phyloP scores from a whole-genome alignment of 2,888 invertebrate species.

The Melanostoma mellinum region DNA sequence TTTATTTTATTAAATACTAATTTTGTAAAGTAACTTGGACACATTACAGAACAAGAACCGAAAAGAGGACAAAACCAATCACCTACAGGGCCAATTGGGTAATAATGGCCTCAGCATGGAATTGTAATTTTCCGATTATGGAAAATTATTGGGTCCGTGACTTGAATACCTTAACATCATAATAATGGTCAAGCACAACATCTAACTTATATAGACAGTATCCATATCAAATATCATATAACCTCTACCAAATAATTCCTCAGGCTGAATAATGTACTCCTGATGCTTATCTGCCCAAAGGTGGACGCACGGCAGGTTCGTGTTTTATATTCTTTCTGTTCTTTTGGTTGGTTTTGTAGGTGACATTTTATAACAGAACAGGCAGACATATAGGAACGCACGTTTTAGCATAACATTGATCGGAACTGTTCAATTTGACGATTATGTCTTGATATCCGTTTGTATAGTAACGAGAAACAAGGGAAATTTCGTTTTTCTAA shows the following conservation, averaged over 20 bases:
- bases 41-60: slow-evolving; percentile 2
- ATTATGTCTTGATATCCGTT: slow-evolving; percentile 39
- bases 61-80: slow-evolving; percentile 32
- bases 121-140: slow-evolving; percentile 66
- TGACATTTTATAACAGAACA: background rate
- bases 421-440: slow-evolving; percentile 46
- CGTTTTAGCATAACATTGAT: slow-evolving; percentile 60
- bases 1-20: slow-evolving; percentile 22
- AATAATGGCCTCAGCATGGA: slow-evolving; percentile 60
- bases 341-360: background rate
- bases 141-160: slow-evolving; percentile 65
- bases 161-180: slow-evolving; percentile 36
- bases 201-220: slow-evolving; percentile 15
- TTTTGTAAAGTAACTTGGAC: slow-evolving; percentile 24
- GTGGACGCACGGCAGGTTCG: slow-evolving; percentile 1
- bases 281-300: slow-evolving; percentile 34
- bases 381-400: slow-evolving; percentile 4
- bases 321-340: background rate
- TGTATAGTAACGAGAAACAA: slow-evolving; percentile 10
- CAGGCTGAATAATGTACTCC: background rate
- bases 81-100: slow-evolving; percentile 58
- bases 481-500: slow-evolving; percentile 12
- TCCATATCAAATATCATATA: slow-evolving; percentile 40
- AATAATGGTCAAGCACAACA: background rate
- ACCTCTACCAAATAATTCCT: slow-evolving; percentile 8